These are phyloP conservation scores for mouse (Mus musculus) DNA, from an alignment of 2,113 vertebrate genomes.

Conservation along the genomic window DNA sequence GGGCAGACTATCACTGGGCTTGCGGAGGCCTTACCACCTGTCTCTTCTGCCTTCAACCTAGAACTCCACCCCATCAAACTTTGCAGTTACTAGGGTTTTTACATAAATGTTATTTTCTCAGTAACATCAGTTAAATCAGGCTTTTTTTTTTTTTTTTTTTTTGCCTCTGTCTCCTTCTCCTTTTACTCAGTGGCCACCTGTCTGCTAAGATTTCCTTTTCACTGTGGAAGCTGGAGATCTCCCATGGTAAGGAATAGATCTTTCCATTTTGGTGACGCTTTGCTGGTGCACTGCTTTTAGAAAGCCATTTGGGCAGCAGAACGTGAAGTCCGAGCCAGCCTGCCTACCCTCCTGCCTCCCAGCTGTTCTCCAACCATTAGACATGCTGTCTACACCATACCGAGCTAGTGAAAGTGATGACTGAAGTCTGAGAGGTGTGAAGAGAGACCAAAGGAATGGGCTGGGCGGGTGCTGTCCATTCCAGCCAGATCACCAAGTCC, in stretches of 20 bases:
- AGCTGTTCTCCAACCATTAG: not conserved
- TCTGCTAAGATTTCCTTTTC: conserved; percentile 31
- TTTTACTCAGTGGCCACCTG: not conserved
- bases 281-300: not conserved
- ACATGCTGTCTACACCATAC: not conserved
- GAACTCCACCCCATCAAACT: conserved; percentile 16
- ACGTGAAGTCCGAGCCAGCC: not conserved
- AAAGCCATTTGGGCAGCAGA: not conserved
- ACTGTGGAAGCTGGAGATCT: not conserved
- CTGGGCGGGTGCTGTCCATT: not conserved
- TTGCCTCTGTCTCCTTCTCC: not conserved
- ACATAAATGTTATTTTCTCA: conserved; percentile 31
- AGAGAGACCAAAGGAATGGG: not conserved
- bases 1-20: conserved; percentile 49
- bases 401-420: not conserved
- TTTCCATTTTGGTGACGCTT: not conserved
- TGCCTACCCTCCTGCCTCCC: no score
- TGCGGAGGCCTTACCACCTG: conserved; percentile 40
- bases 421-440: not conserved
- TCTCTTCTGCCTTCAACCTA: not conserved
- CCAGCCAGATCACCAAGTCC: not conserved
- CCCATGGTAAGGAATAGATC: not conserved
- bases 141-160: not conserved
- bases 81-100: conserved; percentile 19
- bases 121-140: conserved; percentile 12